These are phyloP conservation scores for Limnodromus scolopaceus DNA, from an alignment of 2,797 vertebrate genomes.

Conservation along the genomic window DNA sequence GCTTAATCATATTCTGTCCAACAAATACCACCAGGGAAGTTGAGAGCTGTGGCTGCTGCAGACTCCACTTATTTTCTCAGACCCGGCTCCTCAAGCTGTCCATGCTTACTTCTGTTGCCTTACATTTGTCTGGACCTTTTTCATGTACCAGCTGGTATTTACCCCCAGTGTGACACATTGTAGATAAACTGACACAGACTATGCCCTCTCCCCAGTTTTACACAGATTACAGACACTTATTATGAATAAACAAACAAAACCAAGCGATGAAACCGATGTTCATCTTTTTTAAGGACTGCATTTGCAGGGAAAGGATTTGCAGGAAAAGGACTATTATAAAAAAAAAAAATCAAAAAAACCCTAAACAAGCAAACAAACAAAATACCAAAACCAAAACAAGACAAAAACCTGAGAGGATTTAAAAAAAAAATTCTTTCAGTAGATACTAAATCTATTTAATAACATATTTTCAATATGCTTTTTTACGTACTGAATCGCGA, in stretches of 20 bases:
- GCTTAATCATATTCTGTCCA: not conserved
- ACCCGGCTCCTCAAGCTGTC: constrained; percentile 51
- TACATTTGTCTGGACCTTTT: constrained; percentile 28
- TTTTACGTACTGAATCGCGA: not conserved
- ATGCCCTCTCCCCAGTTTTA: constrained; percentile 36
- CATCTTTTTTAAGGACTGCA: not conserved
- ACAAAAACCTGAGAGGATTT: not conserved
- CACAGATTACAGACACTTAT: constrained; percentile 28
- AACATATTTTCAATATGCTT: not conserved
- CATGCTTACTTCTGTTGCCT: not conserved
- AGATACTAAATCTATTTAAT: not conserved
- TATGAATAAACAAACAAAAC: constrained; percentile 57
- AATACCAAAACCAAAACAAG: too few species aligned
- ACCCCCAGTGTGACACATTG: constrained; percentile 5
- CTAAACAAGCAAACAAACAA: too few species aligned
- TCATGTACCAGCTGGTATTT: constrained; percentile 66
- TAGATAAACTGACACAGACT: constrained; percentile 46
- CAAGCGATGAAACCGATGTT: not conserved
- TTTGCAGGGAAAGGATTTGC: not conserved
- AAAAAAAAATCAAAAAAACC: not conserved
- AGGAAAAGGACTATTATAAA: not conserved
- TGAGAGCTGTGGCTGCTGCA: not conserved
- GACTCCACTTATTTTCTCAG: not conserved
- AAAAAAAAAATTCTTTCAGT: not conserved
- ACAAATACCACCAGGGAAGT: not conserved